Evolutionary conservation across 2,888 invertebrate species (phyloP).

Genomic region (Dryocosmus kuriphilus): DNA sequence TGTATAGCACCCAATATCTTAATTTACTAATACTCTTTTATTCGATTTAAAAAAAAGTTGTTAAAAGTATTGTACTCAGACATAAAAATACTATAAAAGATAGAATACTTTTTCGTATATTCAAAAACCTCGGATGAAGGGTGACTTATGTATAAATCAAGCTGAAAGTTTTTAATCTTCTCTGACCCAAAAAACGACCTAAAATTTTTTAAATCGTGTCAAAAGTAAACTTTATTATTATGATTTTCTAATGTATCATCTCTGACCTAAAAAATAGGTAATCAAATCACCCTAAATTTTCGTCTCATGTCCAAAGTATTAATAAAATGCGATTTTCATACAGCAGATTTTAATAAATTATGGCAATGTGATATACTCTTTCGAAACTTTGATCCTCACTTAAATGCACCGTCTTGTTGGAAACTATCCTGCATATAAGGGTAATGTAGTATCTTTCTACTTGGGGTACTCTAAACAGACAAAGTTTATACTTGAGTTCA

Average conservation of each 20-base stretch:
- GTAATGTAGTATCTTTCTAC: constrained; percentile 19
- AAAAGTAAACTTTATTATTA: too few species aligned
- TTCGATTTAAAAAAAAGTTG: neutral
- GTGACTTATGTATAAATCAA: neutral
- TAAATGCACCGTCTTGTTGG: neutral
- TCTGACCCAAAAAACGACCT: neutral
- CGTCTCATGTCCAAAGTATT: neutral
- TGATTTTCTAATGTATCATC: too few species aligned
- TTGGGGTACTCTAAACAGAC: neutral
- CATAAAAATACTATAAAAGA: too few species aligned
- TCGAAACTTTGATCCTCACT: constrained; percentile 23
- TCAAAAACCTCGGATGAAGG: neutral
- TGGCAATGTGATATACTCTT: constrained; percentile 11
- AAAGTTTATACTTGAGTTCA: constrained; percentile 15
- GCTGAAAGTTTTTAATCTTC: neutral
- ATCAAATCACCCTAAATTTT: neutral
- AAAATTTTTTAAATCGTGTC: neutral
- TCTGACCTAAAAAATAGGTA: neutral
- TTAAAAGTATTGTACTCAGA: neutral
- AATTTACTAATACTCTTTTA: neutral
- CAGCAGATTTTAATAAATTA: constrained; percentile 5
- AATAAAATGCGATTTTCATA: neutral
- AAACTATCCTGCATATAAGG: neutral
- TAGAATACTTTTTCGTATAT: neutral
- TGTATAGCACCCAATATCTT: neutral